Conservation (phyloP, 2,113 vertebrate genomes). For the Ctenomys sociabilis region DNA sequence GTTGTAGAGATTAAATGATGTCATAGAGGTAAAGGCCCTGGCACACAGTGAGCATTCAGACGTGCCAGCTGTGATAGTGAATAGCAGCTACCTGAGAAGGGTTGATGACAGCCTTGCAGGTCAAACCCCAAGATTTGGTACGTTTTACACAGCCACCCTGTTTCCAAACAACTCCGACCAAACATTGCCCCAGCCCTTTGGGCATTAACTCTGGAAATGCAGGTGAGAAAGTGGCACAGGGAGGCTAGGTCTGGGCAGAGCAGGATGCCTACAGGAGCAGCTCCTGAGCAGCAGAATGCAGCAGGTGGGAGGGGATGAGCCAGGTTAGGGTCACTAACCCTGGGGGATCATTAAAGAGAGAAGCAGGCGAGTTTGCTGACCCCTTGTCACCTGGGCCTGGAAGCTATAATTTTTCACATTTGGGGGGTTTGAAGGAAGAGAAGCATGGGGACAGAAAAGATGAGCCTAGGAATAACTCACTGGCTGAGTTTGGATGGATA, state of each 20-base stretch:
- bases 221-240: background rate
- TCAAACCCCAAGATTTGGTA: too few species aligned
- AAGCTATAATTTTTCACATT: background rate
- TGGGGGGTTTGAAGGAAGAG: accelerated
- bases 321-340: background rate
- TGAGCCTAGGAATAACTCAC: background rate
- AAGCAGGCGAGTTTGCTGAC: background rate
- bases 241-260: background rate
- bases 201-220: too few species aligned
- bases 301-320: background rate
- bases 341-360: background rate
- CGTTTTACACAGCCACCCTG: background rate
- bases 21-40: background rate
- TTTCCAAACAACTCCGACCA: background rate
- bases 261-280: background rate
- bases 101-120: background rate
- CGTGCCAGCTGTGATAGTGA: background rate
- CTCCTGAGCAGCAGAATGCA: background rate
- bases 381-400: background rate
- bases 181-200: background rate
- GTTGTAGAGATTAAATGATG: background rate
- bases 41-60: background rate
- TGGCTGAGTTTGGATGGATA: background rate
- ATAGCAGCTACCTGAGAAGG: background rate
- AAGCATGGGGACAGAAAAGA: background rate